Base-by-base conservation (phyloP, 1,140 invertebrate genomes). In the Anadara kagoshimensis region DNA sequence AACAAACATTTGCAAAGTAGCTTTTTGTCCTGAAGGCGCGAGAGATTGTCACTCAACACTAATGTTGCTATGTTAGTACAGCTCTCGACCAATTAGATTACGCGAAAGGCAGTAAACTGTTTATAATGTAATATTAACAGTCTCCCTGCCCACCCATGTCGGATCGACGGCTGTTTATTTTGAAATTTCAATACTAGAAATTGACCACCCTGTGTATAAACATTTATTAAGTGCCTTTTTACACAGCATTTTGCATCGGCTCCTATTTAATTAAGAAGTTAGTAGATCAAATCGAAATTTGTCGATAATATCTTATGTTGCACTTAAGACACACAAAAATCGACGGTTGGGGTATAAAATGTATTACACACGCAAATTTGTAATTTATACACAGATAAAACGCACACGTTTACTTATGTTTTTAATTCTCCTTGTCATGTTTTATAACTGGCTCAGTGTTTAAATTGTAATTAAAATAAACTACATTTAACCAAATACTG, bases 191-290 rank as follows among this genome's bases (percentile, higher is more conserved):
- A 76, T 75, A 79, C 66, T 71, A 79, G 79, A 79, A 81, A 82
- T 78, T 83, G 84, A 83, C 84, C 84, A 83, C 84, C 83, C 79
- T 68, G 67, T 75, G 69, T 78, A 81, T 81, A 86, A 84, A 85
- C 84, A 86, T 45, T 44, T 69, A 78, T 79, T 80, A 80, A 66
- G 66, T 63, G 54, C 58, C 68, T 68, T 78, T 72, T 77, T 69
- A 63, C 59, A 63, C 51, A 62, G 47, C 49, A 54, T 70, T 44
- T 22, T 44, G 24, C 59, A 22, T 41, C 10, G 44, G 59, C 51
- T 63, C 58, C n/a, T 59, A 59, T 70, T 70, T 63, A 70, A 70
- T 70, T 70, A 70, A 61, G 47, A 63, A 56, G 53, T 63, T 58
- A 51, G 51, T 49, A 12, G 56, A 64, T 64, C 29, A 22, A 45